Evolutionary conservation across 2,113 vertebrate species (phyloP), one percentile per base, ranked within the genome.

Genomic region (Motacilla alba): DNA sequence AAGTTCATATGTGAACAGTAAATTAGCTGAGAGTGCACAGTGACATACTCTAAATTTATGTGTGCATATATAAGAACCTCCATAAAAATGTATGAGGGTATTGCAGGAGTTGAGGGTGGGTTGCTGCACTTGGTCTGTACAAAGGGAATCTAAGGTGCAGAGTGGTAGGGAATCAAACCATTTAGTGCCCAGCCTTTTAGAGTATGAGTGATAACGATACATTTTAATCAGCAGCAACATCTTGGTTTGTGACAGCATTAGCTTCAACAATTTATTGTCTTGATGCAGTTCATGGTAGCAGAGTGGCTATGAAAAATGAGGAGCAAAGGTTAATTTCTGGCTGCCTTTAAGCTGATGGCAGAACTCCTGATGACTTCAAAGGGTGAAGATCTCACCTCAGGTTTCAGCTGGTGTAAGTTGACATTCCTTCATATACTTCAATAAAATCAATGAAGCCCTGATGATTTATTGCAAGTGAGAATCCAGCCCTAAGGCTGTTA

Each of bases 401-500:
- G 52, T 90, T 88, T 94, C 79, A 94, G 56, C 75, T 77, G 52
- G 55, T 83, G 18, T 84, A 90, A 86, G 73, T 22, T 95, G 93
- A 92, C 90, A 93, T 96, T 90, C 60, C 62, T 94, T 56, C 60
- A 72, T 93, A 86, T 60, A 81, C 68, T 84, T 92, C 87, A 91
- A 73, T 85, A 95, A 94, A 95, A 95, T 87, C 87, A 94, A 55
- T 93, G 84, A 91, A 90, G 33, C 41, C 55, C 37, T 83, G 64
- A 85, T 96, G 85, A 97, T 95, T 95, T 93, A 96, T 88, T 94
- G 83, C 79, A 92, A 93, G 90, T 72, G 60, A 94, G 79, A 95
- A 90, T 83, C 56, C 62, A 96, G 35, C 72, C 94, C 83, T 89
- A 49, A 83, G 72, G 90, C 93, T 91, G 90, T 93, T 95, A 94